phyloP scores from a whole-genome alignment of 2,113 vertebrate species.

The Urocolius indicus region DNA sequence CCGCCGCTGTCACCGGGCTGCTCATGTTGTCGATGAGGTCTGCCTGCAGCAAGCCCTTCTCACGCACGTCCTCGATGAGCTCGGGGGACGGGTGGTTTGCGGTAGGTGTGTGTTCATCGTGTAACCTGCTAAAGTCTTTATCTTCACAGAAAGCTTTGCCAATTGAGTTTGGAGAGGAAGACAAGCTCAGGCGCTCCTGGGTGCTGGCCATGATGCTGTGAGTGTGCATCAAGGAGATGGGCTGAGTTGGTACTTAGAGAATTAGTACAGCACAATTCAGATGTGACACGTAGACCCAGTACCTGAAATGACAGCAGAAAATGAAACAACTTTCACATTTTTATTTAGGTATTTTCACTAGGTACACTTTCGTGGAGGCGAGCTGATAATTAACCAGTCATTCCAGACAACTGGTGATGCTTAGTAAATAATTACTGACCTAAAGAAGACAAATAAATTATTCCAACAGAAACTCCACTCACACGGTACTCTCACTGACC shows the following conservation, averaged over 20 bases:
- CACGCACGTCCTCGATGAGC: conserved; percentile 86
- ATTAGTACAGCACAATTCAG: neutral
- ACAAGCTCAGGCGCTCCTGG: conserved; percentile 92
- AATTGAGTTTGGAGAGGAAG: conserved; percentile 84
- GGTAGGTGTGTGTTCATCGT: conserved; percentile 74
- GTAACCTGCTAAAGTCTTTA: conserved; percentile 71
- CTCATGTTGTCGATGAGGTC: conserved; percentile 71
- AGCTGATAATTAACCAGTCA: conserved; percentile 58
- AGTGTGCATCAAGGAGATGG: conserved; percentile 82
- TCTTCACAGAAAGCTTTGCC: conserved; percentile 89
- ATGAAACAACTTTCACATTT: conserved; percentile 4
- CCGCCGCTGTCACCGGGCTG: conserved; percentile 83
- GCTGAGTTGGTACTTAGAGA: conserved; percentile 59
- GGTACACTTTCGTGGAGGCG: neutral
- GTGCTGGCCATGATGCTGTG: conserved; percentile 94
- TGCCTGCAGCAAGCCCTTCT: conserved; percentile 73
- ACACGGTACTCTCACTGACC: neutral
- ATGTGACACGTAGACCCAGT: neutral
- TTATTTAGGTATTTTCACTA: neutral
- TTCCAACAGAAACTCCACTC: conserved; percentile 32
- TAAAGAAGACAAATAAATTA: conserved; percentile 11
- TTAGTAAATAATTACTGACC: conserved; percentile 48
- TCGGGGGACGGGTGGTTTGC: conserved; percentile 78
- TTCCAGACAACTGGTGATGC: neutral
- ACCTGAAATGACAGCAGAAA: conserved; percentile 49